Evolutionary conservation across 92 coral and sea anemone genomes (phyloP).

Genomic region (Chrysogorgia sp.): DNA sequence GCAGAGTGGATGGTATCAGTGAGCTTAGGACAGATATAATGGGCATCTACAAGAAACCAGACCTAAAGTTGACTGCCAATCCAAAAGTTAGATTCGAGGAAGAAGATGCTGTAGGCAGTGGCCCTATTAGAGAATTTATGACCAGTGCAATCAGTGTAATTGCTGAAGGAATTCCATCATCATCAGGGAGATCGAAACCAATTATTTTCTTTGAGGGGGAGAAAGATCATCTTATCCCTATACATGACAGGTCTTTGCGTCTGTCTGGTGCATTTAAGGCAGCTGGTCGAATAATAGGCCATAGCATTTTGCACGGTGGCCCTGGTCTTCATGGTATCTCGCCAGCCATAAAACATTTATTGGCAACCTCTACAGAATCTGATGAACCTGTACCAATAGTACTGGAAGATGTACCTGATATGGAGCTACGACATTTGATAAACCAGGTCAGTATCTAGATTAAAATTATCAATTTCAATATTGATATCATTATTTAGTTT

Average conservation of each 20-base stretch:
- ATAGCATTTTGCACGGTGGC: slow-evolving; percentile 30
- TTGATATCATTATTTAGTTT: no score
- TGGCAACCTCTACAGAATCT: not conserved
- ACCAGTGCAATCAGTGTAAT: slow-evolving; percentile 11
- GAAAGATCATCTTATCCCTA: slow-evolving; percentile 15
- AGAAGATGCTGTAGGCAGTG: slow-evolving; percentile 32
- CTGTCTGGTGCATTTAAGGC: slow-evolving; percentile 36
- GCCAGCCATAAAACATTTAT: slow-evolving; percentile 24
- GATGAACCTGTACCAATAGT: slow-evolving; percentile 16
- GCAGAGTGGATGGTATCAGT: slow-evolving; percentile 19
- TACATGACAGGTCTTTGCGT: slow-evolving; percentile 23
- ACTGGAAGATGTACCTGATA: slow-evolving; percentile 27
- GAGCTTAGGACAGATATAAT: slow-evolving; percentile 29
- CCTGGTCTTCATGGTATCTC: slow-evolving; percentile 28
- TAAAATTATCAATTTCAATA: no score
- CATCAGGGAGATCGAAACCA: slow-evolving; percentile 6
- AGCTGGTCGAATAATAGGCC: slow-evolving; percentile 28
- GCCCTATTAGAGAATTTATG: slow-evolving; percentile 23
- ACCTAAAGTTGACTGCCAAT: slow-evolving; percentile 5
- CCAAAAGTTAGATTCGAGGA: slow-evolving; percentile 41
- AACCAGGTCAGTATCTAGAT: not conserved
- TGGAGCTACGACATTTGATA: slow-evolving; percentile 12
- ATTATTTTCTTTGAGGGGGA: slow-evolving; percentile 26
- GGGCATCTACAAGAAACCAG: slow-evolving; percentile 25
- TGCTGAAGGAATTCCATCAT: slow-evolving; percentile 34